Percentiles rank a stretch among this genome's conserved stretches.
Conservation (phyloP, 2,113 vertebrate species). For the Ammodytes marinus region DNA sequence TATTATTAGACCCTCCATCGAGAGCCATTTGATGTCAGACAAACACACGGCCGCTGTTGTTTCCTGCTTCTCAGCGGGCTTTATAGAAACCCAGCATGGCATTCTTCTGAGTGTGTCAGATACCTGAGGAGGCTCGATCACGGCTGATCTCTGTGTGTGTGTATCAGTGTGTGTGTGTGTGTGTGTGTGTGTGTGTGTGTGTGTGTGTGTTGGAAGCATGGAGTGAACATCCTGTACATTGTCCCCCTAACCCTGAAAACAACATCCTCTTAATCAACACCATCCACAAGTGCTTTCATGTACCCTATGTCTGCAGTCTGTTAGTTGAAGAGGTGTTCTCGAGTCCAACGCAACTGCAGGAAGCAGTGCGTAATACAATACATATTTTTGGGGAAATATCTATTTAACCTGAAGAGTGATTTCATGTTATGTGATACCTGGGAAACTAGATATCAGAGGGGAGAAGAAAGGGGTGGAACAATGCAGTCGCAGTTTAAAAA, state of each 20-base stretch:
- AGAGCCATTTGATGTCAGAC: conserved; percentile 43
- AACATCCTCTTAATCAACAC: conserved; percentile 84
- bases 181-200: conserved; percentile 31
- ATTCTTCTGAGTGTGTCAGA: conserved; percentile 61
- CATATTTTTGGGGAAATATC: not conserved
- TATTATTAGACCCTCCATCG: conserved; percentile 21
- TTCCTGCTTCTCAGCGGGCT: conserved; percentile 68
- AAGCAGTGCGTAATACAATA: too few relatives aligned
- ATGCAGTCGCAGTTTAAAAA: not conserved
- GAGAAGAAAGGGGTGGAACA: not conserved
- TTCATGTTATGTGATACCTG: not conserved
- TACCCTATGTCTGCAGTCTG: not conserved
- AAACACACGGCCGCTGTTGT: conserved; percentile 19
- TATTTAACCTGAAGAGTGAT: not conserved
- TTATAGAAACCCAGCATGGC: conserved; percentile 60
- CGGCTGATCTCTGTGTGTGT: conserved; percentile 24
- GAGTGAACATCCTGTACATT: conserved; percentile 79
- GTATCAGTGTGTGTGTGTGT: conserved; percentile 32
- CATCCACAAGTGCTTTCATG: conserved; percentile 45
- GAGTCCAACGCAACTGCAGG: too few relatives aligned
- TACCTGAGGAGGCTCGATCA: conserved; percentile 61
- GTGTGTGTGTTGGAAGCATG: conserved; percentile 24
- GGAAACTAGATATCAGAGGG: not conserved
- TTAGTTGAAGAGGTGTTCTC: too few relatives aligned
- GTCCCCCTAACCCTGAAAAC: conserved; percentile 63